phyloP scores from a whole-genome alignment of 2,888 invertebrate genomes.

The Tromatobia lineatoria region DNA sequence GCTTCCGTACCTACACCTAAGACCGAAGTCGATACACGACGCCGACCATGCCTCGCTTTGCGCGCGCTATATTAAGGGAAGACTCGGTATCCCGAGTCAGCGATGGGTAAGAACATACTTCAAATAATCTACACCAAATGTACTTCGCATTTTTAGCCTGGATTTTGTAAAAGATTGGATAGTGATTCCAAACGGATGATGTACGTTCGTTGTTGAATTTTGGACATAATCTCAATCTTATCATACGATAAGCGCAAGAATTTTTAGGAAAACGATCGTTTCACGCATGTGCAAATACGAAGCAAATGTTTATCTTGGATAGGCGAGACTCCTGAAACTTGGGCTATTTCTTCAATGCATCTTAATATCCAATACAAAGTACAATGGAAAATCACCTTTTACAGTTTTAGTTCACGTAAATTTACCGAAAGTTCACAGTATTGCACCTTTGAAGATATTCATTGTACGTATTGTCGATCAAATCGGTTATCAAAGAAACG shows the following conservation, averaged over 20 bases:
- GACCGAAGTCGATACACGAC: constrained; percentile 81
- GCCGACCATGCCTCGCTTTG: constrained; percentile 76
- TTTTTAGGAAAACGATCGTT: background rate
- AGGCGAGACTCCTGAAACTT: background rate
- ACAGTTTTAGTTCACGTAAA: no score
- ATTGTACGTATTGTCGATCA: background rate
- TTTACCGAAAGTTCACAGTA: no score
- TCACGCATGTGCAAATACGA: background rate
- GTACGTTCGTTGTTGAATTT: background rate
- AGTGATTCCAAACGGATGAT: background rate
- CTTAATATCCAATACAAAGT: background rate
- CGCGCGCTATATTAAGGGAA: constrained; percentile 75
- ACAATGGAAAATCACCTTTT: background rate
- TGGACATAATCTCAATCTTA: background rate
- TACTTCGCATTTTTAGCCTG: background rate
- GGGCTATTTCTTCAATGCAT: background rate
- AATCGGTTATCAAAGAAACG: background rate
- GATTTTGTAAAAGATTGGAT: background rate
- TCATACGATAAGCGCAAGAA: background rate
- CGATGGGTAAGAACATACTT: constrained; percentile 52
- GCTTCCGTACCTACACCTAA: constrained; percentile 79
- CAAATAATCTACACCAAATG: background rate
- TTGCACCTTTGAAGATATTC: no score
- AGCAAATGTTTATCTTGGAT: background rate
- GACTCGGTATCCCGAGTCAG: constrained; percentile 70